Evolutionary conservation across 2,888 invertebrate genomes (phyloP).

Genomic region (Dynastes tityus): DNA sequence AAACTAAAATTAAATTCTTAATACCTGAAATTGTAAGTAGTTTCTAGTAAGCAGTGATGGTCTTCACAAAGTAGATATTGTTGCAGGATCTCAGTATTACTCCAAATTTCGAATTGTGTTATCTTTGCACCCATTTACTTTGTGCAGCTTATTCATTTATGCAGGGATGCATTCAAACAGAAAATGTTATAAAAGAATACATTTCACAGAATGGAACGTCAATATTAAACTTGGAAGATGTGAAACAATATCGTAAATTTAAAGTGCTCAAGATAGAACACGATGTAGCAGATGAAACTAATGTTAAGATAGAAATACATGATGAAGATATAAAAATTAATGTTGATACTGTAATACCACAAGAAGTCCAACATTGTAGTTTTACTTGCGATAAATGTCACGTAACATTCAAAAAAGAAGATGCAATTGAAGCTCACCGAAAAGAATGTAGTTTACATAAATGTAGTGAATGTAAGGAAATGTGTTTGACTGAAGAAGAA

Average conservation of each 20-base stretch:
- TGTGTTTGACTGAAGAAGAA: not conserved
- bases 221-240: slow-evolving; percentile 4
- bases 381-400: slow-evolving; percentile 16
- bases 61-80: not conserved
- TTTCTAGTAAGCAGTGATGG: not conserved
- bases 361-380: not conserved
- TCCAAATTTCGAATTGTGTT: slow-evolving; percentile 24
- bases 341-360: not conserved
- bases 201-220: not conserved
- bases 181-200: slow-evolving; percentile 27
- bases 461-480: not conserved
- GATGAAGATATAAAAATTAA: not conserved
- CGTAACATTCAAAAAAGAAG: not conserved
- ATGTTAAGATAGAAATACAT: slow-evolving; percentile 26
- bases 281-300: not conserved
- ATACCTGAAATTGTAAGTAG: slow-evolving; percentile 47
- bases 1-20: slow-evolving; percentile 19
- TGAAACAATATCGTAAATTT: slow-evolving; percentile 3
- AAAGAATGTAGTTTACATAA: not conserved
- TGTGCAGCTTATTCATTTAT: slow-evolving; percentile 42
- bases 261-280: not conserved
- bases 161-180: slow-evolving; percentile 28
- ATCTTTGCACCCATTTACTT: slow-evolving; percentile 29
- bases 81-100: slow-evolving; percentile 34
- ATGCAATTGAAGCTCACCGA: not conserved